Evolutionary conservation across 2,797 vertebrate species (phyloP).

Genomic region (Heteromormyrus szaboi): DNA sequence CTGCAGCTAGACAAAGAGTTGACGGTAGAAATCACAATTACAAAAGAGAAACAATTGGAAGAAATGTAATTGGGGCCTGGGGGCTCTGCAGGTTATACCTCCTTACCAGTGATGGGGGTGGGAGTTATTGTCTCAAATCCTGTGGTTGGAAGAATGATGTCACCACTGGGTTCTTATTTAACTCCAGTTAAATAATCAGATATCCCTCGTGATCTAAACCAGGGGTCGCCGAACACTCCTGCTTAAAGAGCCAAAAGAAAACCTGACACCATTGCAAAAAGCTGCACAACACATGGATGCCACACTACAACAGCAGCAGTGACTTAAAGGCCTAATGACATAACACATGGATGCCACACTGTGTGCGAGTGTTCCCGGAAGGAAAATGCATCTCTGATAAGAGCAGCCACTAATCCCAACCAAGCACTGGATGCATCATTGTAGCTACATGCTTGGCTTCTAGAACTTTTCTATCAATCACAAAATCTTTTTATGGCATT

Average conservation of each 20-base stretch:
- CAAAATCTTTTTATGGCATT: background rate
- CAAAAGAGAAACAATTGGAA: background rate
- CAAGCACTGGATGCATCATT: background rate
- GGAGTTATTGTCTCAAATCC: background rate
- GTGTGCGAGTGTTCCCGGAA: background rate
- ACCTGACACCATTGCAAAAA: background rate
- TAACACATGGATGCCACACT: background rate
- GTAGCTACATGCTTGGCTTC: background rate
- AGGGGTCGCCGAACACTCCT: background rate
- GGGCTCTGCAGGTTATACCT: background rate
- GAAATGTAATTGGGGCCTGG: background rate
- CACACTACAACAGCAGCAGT: background rate
- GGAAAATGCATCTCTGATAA: background rate
- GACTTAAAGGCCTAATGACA: too few species aligned
- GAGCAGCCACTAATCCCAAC: background rate
- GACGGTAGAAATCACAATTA: background rate
- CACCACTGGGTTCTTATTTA: background rate
- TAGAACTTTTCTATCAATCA: background rate
- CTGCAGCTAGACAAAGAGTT: background rate
- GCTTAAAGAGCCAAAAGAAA: background rate
- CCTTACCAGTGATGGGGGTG: background rate
- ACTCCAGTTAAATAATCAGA: background rate
- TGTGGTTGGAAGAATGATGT: background rate
- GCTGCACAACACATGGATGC: background rate
- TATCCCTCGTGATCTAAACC: background rate